Base-by-base conservation (phyloP, 2,113 vertebrate species). In the Gobio gobio region DNA sequence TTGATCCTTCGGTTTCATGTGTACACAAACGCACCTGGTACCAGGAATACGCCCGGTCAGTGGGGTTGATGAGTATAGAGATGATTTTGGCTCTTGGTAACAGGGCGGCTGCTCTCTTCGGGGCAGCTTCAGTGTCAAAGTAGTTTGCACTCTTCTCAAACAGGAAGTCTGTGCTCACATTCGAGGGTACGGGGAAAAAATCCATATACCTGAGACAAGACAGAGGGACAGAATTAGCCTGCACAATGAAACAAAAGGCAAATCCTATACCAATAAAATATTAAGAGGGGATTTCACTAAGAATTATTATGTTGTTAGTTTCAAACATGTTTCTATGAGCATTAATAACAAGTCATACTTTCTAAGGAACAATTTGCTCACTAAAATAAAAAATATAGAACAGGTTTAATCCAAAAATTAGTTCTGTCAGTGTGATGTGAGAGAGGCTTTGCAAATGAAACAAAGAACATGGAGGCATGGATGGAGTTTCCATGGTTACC, bases 81-180 rank as follows among this genome's bases (percentile, higher is more conserved):
- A 99, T 97, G 93, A 99, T 96, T 93, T 98, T 99, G 90, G 97
- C 96, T 91, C 98, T 98, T 73, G 98, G 97, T 64, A 99, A 93
- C 84, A 99, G 94, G 70, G 97, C 97, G 75, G 96, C 95, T 5
- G 95, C 96, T 91, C 97, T 94, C 82, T 90, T 96, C 9, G 98
- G 97, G 49, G 96, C 95, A 63, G 96, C 96, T 91, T 99, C 97
- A 4, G 97, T 98, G 80, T 98, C 97, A 91, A 99, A 98, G 91
- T 99, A 99, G 93, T 97, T 98, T 82, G 97, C 97, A 63, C 97
- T 99, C 91, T 99, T 99, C 93, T 99, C 98, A 94, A 99, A 99
- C 81, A 99, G 95, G 90, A 98, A 96, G 92, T 99, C 97, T 2
- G 96, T 97, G 87, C 95, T 98, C 86, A 96, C 91, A 59, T 99